These are phyloP conservation scores for Psilanteris sp. DNA, from an alignment of 1,140 invertebrate species.

Conservation along the genomic window DNA sequence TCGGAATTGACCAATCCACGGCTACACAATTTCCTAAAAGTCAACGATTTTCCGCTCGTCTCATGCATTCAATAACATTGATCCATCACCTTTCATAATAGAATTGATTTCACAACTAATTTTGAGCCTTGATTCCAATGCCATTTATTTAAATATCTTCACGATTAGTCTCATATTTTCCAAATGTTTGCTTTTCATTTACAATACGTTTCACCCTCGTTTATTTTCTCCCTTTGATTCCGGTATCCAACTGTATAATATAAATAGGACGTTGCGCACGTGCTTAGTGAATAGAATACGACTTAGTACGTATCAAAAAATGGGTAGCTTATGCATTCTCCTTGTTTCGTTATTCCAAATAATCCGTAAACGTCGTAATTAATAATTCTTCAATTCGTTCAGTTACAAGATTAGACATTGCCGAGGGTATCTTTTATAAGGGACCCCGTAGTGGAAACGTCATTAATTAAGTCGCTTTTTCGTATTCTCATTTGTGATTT, in stretches of 20 bases:
- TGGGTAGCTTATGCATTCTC: constrained; percentile 4
- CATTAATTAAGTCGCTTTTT: constrained; percentile 21
- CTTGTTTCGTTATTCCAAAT: constrained; percentile 8
- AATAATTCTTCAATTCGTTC: constrained; percentile 34
- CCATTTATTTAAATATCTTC: constrained; percentile 20
- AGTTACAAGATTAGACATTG: constrained; percentile 9
- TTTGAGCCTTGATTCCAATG: constrained; percentile 8
- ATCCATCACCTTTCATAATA: neutral
- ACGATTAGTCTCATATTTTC: constrained; percentile 19
- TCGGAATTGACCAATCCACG: no score
- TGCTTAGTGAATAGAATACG: constrained; percentile 11
- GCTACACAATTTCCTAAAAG: no score
- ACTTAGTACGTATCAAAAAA: constrained; percentile 12
- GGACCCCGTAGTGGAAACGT: constrained; percentile 1
- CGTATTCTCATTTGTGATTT: constrained; percentile 1
- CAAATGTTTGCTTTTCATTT: constrained; percentile 31
- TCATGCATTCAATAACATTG: constrained; percentile 23
- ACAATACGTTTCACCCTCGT: constrained; percentile 10
- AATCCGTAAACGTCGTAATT: constrained; percentile 28
- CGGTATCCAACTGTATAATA: neutral
- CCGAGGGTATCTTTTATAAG: neutral
- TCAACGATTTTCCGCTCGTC: constrained; percentile 23
- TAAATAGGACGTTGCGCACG: constrained; percentile 12
- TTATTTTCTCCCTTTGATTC: constrained; percentile 1
- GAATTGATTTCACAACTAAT: no score